A percentile compares a stretch with the other conserved stretches of the same genome.
These are phyloP conservation scores for Taenaris catops DNA, from an alignment of 2,888 invertebrate genomes.

Conservation along the genomic window DNA sequence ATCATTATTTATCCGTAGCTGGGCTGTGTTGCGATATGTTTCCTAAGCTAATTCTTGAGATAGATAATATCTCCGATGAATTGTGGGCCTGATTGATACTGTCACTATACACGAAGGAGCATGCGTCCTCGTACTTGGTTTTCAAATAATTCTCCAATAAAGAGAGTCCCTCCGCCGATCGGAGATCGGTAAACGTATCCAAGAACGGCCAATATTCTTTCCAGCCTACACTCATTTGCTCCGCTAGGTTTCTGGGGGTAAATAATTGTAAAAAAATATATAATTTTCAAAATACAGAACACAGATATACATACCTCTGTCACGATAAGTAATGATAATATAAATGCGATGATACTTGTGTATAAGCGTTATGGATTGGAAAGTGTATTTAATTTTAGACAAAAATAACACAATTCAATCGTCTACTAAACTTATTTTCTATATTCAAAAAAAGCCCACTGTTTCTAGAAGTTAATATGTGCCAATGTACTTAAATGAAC, in stretches of 20 bases:
- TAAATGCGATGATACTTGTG: no score
- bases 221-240: slow-evolving; percentile 88
- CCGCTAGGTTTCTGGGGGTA: slow-evolving; percentile 68
- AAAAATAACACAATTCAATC: no score
- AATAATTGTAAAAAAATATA: no score
- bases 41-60: slow-evolving; percentile 49
- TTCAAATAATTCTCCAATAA: slow-evolving; percentile 88
- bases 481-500: no score
- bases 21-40: slow-evolving; percentile 38
- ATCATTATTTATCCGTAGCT: slow-evolving; percentile 35
- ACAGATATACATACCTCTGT: no score
- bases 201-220: slow-evolving; percentile 96
- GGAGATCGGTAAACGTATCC: slow-evolving; percentile 88
- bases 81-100: slow-evolving; percentile 45
- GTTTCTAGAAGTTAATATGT: no score
- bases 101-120: slow-evolving; percentile 54
- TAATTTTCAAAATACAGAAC: no score
- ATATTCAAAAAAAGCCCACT: no score
- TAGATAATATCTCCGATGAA: slow-evolving; percentile 45
- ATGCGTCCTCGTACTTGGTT: slow-evolving; percentile 67
- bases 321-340: no score
- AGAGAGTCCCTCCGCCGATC: slow-evolving; percentile 85
- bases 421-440: no score
- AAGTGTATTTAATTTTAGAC: no score
- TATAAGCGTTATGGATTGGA: no score